Evolutionary conservation across 2,888 invertebrate species (phyloP).

Genomic region (Pemphredon lugubris): DNA sequence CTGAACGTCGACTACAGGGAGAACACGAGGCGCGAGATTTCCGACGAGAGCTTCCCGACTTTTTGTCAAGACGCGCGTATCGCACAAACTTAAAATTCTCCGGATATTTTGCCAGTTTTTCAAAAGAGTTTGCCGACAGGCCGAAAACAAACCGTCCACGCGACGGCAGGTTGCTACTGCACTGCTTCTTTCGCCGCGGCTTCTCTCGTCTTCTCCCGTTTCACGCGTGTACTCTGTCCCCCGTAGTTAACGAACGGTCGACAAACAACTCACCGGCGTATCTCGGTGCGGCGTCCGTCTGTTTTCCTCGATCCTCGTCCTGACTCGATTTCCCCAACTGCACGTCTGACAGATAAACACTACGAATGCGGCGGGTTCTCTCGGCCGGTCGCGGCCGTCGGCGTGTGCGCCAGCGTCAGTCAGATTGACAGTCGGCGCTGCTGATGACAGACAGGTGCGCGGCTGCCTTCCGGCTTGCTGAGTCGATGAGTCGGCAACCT

Average conservation of each 20-base stretch:
- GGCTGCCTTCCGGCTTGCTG: constrained; percentile 55
- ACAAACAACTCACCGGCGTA: constrained; percentile 49
- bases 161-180: no score
- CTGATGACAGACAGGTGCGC: constrained; percentile 74
- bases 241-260: no score
- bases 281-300: neutral
- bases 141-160: no score
- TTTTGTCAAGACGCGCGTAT: no score
- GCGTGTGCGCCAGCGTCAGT: constrained; percentile 69
- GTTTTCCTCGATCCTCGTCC: constrained; percentile 16
- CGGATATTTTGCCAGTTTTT: no score
- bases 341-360: constrained; percentile 62
- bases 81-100: no score
- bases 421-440: constrained; percentile 73
- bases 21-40: no score
- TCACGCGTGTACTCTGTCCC: neutral
- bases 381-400: constrained; percentile 28
- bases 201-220: no score
- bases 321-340: constrained; percentile 17
- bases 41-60: no score
- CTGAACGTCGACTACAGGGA: no score
- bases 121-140: no score
- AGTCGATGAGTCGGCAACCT: constrained; percentile 45
- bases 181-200: no score
- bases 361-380: constrained; percentile 59